Evolutionary conservation across 2,797 vertebrate genomes (phyloP).

Genomic region (Prionace glauca): DNA sequence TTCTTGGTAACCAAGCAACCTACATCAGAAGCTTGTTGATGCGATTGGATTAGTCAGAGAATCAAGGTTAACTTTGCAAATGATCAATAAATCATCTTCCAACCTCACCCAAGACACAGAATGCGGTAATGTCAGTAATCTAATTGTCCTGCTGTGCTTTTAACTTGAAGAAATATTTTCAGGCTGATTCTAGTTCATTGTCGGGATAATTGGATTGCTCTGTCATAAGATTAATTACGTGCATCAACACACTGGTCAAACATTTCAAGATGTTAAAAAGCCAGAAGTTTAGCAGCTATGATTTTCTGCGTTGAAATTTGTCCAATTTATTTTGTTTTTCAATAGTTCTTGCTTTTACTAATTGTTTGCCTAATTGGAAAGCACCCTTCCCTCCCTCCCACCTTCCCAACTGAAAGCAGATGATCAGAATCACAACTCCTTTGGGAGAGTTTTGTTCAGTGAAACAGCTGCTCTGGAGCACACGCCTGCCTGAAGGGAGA

Average conservation of each 20-base stretch:
- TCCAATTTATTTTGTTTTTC: neutral
- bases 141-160: neutral
- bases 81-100: neutral
- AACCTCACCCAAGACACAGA: neutral
- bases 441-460: neutral
- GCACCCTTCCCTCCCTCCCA: neutral
- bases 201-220: constrained; percentile 6
- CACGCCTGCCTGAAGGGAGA: constrained; percentile 1
- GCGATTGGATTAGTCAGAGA: neutral
- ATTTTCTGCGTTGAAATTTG: neutral
- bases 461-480: neutral
- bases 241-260: neutral
- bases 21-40: neutral
- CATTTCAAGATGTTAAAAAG: constrained; percentile 15
- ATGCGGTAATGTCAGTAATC: neutral
- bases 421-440: neutral
- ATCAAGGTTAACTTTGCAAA: constrained; percentile 27
- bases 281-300: neutral
- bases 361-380: neutral
- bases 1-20: constrained; percentile 24
- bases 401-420: neutral
- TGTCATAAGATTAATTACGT: constrained; percentile 8
- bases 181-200: neutral
- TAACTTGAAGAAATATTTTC: constrained; percentile 30
- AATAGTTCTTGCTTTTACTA: neutral